Evolutionary conservation across 2,113 vertebrate species (phyloP), one percentile per base, ranked within the genome.

Genomic region (Eublepharis macularius): DNA sequence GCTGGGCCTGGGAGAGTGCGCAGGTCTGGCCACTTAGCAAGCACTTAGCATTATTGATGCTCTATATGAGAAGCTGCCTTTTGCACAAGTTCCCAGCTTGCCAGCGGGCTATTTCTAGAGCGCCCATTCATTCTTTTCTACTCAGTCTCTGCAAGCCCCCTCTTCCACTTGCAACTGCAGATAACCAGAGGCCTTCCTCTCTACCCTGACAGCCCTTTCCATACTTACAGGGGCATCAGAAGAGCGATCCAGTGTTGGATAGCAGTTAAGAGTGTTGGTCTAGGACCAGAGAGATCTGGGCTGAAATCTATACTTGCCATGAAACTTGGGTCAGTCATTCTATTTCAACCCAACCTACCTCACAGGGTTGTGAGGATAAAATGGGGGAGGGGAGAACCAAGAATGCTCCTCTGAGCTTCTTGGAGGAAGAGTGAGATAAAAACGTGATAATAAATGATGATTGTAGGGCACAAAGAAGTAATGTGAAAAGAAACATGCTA

Each of bases 41-140:
- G 29, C 82, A 47, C 72, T 84, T 76, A n/a, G 41, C 65, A 63
- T 81, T 88, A 76, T 45, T 70, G 87, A 83, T 84, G 82, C 77
- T 84, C 81, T 39, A 45, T 39, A 76, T 84, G 24, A 43, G 51
- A 79, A 45, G 76, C 70, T 14, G 49, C 36, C 60, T 43, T 80
- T 69, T 45, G 76, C 29, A 75, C 60, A 17, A 49, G 43, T 39
- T 0, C 24, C 47, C 29, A 80, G 80, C 34, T 80, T 81, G 51
- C 39, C 16, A 65, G 63, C n/a, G 45, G 54, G 83, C 80, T 86
- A 82, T 82, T 86, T 89, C 16, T 43, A 74, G 78, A 82, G 14
- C 13, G 2, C 68, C 45, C 87, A 85, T 85, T 85, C 80, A 65
- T 79, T 72, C 74, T 43, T 63, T 84, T 11, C 60, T 39, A 72